Conservation (phyloP, 2,113 vertebrate genomes). For the Marmota monax region DNA sequence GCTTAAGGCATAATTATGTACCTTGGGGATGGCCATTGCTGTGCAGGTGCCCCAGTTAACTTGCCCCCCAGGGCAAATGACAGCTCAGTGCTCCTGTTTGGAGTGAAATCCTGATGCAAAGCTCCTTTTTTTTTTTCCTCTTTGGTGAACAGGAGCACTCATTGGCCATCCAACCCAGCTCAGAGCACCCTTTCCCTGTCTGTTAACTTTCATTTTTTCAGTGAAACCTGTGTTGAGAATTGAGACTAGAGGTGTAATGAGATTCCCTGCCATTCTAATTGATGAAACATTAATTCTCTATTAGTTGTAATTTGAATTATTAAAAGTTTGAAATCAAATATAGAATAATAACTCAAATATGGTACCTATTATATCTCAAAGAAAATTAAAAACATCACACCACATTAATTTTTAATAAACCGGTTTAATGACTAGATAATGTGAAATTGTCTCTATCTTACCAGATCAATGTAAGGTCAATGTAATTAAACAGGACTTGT, state of each 20-base stretch:
- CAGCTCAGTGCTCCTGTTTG: no score
- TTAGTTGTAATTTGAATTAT: not conserved
- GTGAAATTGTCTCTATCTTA: no score
- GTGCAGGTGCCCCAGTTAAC: rapidly evolving
- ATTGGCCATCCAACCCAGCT: not conserved
- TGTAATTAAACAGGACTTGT: not conserved
- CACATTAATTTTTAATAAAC: not conserved
- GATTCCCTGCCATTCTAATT: not conserved
- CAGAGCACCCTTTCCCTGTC: not conserved
- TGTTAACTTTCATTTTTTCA: not conserved
- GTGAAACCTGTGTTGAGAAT: not conserved
- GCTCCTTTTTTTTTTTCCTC: not conserved
- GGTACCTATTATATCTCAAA: not conserved
- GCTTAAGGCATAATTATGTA: rapidly evolving
- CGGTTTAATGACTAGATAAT: not conserved
- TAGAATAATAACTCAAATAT: not conserved
- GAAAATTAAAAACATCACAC: not conserved
- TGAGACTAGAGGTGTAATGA: not conserved
- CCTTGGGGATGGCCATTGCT: rapidly evolving
- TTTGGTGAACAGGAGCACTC: no score
- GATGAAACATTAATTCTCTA: not conserved
- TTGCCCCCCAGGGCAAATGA: no score
- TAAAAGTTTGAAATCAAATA: not conserved
- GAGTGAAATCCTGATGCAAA: not conserved
- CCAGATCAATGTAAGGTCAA: not conserved